phyloP scores from a whole-genome alignment of 2,113 vertebrate genomes.

The Forbesichthys agassizii region DNA sequence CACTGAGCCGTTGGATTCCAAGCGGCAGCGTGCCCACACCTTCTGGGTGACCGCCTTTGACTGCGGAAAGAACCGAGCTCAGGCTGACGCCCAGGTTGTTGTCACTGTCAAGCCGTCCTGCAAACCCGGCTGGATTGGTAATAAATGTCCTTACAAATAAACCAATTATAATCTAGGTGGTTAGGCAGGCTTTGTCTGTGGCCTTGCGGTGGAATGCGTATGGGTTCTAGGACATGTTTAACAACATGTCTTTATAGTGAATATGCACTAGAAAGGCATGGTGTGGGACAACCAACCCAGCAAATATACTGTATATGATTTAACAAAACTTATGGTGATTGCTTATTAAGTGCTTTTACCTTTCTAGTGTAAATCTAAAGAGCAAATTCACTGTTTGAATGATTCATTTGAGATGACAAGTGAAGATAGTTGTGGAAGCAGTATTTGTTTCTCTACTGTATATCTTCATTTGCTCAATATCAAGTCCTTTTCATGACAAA shows the following conservation, averaged over 20 bases:
- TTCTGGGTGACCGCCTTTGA: constrained; percentile 98
- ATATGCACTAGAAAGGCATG: too few relatives aligned
- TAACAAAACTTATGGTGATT: too few relatives aligned
- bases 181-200: background rate
- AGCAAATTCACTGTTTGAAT: constrained; percentile 6
- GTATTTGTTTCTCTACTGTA: too few relatives aligned
- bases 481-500: too few relatives aligned
- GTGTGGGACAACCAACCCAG: too few relatives aligned
- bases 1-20: constrained; percentile 93
- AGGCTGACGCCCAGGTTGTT: constrained; percentile 92
- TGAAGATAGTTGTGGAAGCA: constrained; percentile 10
- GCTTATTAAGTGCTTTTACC: too few relatives aligned
- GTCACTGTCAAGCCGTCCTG: constrained; percentile 97
- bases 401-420: constrained; percentile 46
- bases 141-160: background rate
- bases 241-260: background rate
- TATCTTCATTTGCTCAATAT: too few relatives aligned
- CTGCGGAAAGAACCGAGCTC: constrained; percentile 96
- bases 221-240: constrained; percentile 28
- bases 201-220: constrained; percentile 23
- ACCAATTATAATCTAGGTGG: background rate
- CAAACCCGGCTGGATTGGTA: constrained; percentile 88
- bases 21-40: constrained; percentile 86
- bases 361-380: too few relatives aligned
- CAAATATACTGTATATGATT: too few relatives aligned